These are phyloP conservation scores for Climacteris rufus DNA, from an alignment of 2,113 vertebrate genomes.

Conservation along the genomic window DNA sequence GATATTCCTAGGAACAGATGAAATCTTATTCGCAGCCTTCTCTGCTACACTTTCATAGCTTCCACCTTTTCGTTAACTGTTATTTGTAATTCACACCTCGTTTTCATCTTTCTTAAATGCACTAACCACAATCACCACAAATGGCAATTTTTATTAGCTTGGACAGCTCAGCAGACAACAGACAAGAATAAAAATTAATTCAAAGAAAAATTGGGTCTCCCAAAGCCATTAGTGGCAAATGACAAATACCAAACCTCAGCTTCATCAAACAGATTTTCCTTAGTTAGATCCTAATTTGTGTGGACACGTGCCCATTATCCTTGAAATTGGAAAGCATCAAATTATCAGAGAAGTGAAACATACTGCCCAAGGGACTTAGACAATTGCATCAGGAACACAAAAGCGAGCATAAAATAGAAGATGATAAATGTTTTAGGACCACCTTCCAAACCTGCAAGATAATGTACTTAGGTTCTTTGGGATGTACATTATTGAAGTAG, in stretches of 20 bases:
- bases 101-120: background rate
- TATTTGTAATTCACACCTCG: background rate
- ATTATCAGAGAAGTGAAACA: slow-evolving; percentile 27
- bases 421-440: slow-evolving; percentile 72
- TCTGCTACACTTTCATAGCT: background rate
- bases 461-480: slow-evolving; percentile 44
- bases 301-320: slow-evolving; percentile 36
- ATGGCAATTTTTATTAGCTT: slow-evolving; percentile 14
- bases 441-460: slow-evolving; percentile 60
- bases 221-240: background rate
- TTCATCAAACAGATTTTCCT: background rate
- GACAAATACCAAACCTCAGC: background rate
- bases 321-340: slow-evolving; percentile 55
- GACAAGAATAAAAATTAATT: slow-evolving; percentile 30
- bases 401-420: slow-evolving; percentile 55
- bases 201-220: background rate
- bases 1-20: background rate
- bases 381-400: slow-evolving; percentile 59
- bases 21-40: background rate
- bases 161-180: slow-evolving; percentile 3
- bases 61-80: background rate
- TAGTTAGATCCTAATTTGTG: slow-evolving; percentile 51
- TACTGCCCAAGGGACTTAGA: slow-evolving; percentile 29
- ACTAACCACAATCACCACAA: slow-evolving; percentile 1
- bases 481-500: slow-evolving; percentile 60